These are phyloP conservation scores for Thinocorus orbignyianus DNA, from an alignment of 2,113 vertebrate genomes.

Conservation along the genomic window DNA sequence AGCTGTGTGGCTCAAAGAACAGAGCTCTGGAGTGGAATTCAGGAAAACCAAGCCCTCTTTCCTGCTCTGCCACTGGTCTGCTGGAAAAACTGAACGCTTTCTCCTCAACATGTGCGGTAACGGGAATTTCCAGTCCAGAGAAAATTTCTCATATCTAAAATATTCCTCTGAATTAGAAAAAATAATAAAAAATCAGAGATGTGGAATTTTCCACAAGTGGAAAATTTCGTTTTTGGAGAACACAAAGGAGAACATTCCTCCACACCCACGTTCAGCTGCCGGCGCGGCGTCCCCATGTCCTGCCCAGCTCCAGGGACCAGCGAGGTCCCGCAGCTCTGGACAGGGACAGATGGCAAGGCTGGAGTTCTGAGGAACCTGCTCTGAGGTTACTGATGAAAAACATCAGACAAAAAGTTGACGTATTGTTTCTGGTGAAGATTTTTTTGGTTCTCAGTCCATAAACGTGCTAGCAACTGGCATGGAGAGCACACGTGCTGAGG, in stretches of 20 bases:
- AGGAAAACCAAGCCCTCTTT: slow-evolving; percentile 8
- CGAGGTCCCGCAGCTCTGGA: not conserved
- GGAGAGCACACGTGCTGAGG: not conserved
- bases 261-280: not conserved
- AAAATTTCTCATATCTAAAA: slow-evolving; percentile 9
- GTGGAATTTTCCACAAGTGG: not conserved
- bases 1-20: not conserved
- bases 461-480: not conserved
- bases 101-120: not conserved
- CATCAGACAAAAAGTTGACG: not conserved
- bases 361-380: not conserved
- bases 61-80: not conserved
- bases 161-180: not conserved
- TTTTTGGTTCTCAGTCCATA: not conserved
- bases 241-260: not conserved
- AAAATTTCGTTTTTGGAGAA: not conserved
- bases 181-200: not conserved
- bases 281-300: fast-evolving
- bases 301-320: not conserved
- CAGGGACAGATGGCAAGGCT: fast-evolving
- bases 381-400: not conserved
- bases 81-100: not conserved
- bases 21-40: not conserved
- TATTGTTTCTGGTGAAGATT: not conserved
- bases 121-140: not conserved